Percentiles rank a stretch among this genome's conserved stretches.
phyloP scores from a whole-genome alignment of 2,113 vertebrate species.

The Callipepla californica region DNA sequence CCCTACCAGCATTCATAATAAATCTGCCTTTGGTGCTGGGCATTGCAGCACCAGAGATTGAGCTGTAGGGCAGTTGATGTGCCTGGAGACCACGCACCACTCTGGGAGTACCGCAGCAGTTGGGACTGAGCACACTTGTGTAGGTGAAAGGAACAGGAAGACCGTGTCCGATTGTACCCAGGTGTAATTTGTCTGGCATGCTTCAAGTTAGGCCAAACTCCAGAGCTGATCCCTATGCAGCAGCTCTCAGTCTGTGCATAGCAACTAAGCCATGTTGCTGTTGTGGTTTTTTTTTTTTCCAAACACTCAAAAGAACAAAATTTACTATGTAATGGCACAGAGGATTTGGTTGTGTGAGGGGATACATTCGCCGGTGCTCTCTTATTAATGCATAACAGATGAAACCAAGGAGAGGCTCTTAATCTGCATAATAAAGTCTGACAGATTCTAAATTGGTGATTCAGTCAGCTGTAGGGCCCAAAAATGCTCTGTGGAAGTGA shows the following conservation, averaged over 20 bases:
- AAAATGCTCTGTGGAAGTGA: slow-evolving; percentile 70
- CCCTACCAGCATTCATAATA: slow-evolving; percentile 56
- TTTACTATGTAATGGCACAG: slow-evolving; percentile 72
- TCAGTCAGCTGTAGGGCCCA: slow-evolving; percentile 64
- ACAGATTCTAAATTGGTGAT: slow-evolving; percentile 71
- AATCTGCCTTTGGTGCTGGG: slow-evolving; percentile 52
- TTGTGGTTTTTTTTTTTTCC: neutral
- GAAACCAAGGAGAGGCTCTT: slow-evolving; percentile 70
- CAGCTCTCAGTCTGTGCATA: slow-evolving; percentile 70
- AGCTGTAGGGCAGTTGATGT: neutral
- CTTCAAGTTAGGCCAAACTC: slow-evolving; percentile 70
- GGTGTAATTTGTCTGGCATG: slow-evolving; percentile 57
- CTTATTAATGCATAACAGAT: slow-evolving; percentile 75
- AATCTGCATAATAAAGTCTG: slow-evolving; percentile 73
- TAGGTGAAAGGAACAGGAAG: slow-evolving; percentile 47
- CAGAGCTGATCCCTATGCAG: slow-evolving; percentile 76
- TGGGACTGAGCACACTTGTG: neutral
- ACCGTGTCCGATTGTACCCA: slow-evolving; percentile 55
- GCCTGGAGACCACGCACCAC: neutral
- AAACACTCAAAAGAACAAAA: slow-evolving; percentile 61
- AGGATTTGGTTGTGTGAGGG: slow-evolving; percentile 41
- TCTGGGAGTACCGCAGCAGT: neutral
- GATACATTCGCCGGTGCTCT: slow-evolving; percentile 33
- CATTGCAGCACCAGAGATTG: neutral
- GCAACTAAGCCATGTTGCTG: slow-evolving; percentile 71